Base-by-base conservation (phyloP, 2,888 invertebrate species). In the Pachycephus smyrnensis region DNA sequence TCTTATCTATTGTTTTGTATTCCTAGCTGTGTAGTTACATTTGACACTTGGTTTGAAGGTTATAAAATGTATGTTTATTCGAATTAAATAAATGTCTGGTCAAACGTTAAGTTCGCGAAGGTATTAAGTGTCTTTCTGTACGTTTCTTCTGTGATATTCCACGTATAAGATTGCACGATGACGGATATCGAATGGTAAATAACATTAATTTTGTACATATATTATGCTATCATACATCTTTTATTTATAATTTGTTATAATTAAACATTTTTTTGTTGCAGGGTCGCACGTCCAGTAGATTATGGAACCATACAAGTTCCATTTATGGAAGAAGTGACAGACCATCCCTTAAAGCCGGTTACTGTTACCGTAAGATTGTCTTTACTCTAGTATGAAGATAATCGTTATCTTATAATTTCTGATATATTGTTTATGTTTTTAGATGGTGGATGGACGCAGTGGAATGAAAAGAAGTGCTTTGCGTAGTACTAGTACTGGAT, bases 271-370 rank as follows among this genome's bases (percentile, higher is more conserved):
- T 30, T 71, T 23, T 55, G 6, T 55, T 55, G 9, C 76, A 91
- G 91, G 91, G 81, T 88, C 79, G 85, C 90, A 55, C 86, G 85
- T 80, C 82, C 88, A n/a, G 55, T 85, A 73, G 86, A 89, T 76
- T 86, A 86, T 83, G 84, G 82, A 81, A 77, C 78, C 11, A 78
- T 84, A 69, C 84, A 83, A 74, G 71, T 75, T 77, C 80, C 85
- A n/a, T 77, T 78, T 36, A 75, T 87, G 40, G 91, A 92, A 78
- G 92, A 92, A 82, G 92, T 92, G 1, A 85, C 85, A 76, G 94
- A 95, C 69, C 94, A 95, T 91, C 95, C 95, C 15, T 88, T 95
- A 12, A 94, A 94, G 87, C 92, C 93, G 80, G 89, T 92, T 40
- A 91, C 92, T 68, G 92, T 93, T 78, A 92, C 92, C 69, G 92